Evolutionary conservation across 2,888 invertebrate genomes (phyloP).

Genomic region (Cheilosia vernalis): DNA sequence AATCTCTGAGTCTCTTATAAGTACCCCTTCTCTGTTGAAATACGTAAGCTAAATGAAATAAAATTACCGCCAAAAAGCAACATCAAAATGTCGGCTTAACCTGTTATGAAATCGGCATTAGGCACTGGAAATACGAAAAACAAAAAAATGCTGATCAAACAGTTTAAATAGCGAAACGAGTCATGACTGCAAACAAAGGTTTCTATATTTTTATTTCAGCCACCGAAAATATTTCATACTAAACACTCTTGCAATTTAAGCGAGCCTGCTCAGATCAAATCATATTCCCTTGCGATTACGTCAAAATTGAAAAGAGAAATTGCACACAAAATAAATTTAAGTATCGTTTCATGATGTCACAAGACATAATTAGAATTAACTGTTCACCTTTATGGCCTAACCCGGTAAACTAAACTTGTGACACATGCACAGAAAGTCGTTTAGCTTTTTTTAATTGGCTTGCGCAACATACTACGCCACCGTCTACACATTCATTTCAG

Average conservation of each 20-base stretch:
- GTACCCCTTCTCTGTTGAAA: too few species aligned
- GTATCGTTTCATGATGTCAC: background rate
- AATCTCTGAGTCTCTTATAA: too few species aligned
- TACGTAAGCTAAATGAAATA: background rate
- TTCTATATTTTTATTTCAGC: too few species aligned
- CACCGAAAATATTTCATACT: too few species aligned
- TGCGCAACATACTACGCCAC: background rate
- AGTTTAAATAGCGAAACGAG: too few species aligned
- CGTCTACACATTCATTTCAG: background rate
- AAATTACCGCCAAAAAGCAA: background rate
- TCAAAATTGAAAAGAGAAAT: conserved; percentile 28
- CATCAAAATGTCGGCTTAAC: too few species aligned
- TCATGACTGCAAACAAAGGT: too few species aligned
- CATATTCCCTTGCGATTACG: conserved; percentile 14
- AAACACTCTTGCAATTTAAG: background rate
- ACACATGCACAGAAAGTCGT: background rate
- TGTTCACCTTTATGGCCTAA: conserved; percentile 8
- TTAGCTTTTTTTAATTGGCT: background rate
- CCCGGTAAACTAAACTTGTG: background rate
- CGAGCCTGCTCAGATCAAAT: background rate
- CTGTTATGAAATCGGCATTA: too few species aligned
- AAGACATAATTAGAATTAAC: background rate
- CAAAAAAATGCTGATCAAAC: too few species aligned
- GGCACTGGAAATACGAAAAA: too few species aligned
- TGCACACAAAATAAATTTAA: conserved; percentile 2